Conservation (phyloP, 2,113 vertebrate genomes). For the Malurus cyaneus region DNA sequence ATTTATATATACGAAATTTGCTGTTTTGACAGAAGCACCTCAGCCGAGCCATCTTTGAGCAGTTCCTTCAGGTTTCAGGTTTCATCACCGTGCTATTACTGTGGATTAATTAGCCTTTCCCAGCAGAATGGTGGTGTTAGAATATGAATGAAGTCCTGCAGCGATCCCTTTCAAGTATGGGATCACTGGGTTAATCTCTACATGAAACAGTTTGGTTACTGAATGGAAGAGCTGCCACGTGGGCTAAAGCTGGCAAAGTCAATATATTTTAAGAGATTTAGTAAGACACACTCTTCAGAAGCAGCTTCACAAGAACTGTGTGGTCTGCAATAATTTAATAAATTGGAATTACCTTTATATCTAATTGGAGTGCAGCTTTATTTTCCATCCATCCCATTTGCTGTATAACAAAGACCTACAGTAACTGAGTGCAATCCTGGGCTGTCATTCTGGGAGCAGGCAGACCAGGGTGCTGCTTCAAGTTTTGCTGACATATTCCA, state of each 20-base stretch:
- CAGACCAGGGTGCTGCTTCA: background rate
- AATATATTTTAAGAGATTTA: constrained; percentile 73
- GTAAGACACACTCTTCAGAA: constrained; percentile 61
- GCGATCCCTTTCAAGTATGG: constrained; percentile 69
- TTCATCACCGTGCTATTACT: constrained; percentile 37
- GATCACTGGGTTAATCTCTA: constrained; percentile 74
- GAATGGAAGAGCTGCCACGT: constrained; percentile 57
- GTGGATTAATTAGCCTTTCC: constrained; percentile 62
- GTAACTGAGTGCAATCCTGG: constrained; percentile 14
- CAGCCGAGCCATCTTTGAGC: background rate
- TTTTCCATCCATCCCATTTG: constrained; percentile 49
- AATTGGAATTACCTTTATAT: constrained; percentile 63
- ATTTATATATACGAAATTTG: background rate
- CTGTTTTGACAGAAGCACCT: background rate
- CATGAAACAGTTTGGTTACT: constrained; percentile 63
- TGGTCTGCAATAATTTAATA: constrained; percentile 69
- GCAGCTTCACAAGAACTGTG: constrained; percentile 46
- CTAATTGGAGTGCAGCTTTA: constrained; percentile 65
- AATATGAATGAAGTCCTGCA: constrained; percentile 68
- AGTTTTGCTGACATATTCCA: background rate
- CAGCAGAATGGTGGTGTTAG: constrained; percentile 32
- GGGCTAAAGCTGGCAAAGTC: constrained; percentile 64
- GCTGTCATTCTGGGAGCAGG: background rate
- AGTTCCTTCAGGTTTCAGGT: constrained; percentile 1
- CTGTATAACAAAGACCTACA: constrained; percentile 57